A percentile compares a stretch with the other conserved stretches of the same genome.
Conservation (phyloP, 2,888 invertebrate genomes). For the Eueremaeus valkanovi region DNA sequence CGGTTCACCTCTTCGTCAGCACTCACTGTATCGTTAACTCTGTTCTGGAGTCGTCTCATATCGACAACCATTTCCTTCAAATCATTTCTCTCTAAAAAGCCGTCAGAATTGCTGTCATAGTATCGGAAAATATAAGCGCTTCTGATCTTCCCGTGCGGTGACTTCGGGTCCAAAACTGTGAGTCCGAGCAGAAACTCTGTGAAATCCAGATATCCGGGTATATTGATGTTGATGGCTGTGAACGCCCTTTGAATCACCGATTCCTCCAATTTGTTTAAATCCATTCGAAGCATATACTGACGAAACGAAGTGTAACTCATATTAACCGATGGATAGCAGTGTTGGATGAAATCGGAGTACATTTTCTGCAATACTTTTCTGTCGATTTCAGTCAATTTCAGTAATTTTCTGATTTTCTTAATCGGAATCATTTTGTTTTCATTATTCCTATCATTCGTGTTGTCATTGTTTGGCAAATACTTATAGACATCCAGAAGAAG, state of each 20-base stretch:
- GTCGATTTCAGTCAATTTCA: neutral
- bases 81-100: neutral
- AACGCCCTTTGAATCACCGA: neutral
- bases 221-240: neutral
- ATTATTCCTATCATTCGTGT: neutral
- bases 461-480: neutral
- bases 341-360: slow-evolving; percentile 34
- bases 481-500: neutral
- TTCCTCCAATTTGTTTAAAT: neutral
- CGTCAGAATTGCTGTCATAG: slow-evolving; percentile 27
- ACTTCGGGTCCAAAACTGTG: slow-evolving; percentile 4
- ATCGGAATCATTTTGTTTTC: neutral
- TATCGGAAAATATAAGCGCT: slow-evolving; percentile 30
- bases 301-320: slow-evolving; percentile 32
- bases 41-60: neutral
- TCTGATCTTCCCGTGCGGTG: neutral
- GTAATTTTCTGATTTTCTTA: neutral
- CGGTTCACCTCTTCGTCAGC: neutral
- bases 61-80: neutral
- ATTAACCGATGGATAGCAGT: slow-evolving; percentile 31
- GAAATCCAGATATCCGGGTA: slow-evolving; percentile 20
- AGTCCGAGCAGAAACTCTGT: slow-evolving; percentile 24
- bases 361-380: neutral
- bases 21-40: neutral
- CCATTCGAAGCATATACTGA: slow-evolving; percentile 1